Percentiles rank a stretch among this genome's conserved stretches.
phyloP scores from a whole-genome alignment of 1,140 invertebrate genomes.

The Cardiocondyla obscurior region DNA sequence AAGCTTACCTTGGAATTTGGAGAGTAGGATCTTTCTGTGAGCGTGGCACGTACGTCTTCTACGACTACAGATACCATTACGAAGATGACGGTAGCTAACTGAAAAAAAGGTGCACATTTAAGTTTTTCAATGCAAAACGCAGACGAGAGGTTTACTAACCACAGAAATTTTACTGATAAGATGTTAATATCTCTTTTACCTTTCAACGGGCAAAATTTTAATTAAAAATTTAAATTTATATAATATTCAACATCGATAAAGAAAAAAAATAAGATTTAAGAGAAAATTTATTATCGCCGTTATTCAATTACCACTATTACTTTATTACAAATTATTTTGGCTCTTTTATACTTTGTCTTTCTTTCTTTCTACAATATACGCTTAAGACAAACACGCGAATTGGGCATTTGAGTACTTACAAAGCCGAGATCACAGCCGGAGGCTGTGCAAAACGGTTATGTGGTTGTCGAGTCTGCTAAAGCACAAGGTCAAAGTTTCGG shows the following conservation, averaged over 20 bases:
- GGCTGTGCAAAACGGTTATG: conserved; percentile 46
- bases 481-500: conserved; percentile 52
- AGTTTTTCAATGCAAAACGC: conserved; percentile 18
- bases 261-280: not conserved
- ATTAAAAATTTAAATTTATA: conserved; percentile 58
- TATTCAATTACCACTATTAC: not conserved
- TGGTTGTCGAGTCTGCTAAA: conserved; percentile 46
- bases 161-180: not conserved
- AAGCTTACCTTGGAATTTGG: not conserved
- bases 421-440: conserved; percentile 20
- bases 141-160: conserved; percentile 1
- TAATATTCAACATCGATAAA: not conserved
- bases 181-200: not conserved
- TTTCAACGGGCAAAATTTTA: not conserved
- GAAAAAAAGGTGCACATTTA: conserved; percentile 64
- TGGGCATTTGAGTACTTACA: not conserved
- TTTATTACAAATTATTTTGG: not conserved
- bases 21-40: conserved; percentile 14
- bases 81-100: conserved; percentile 56
- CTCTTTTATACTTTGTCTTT: conserved; percentile 1
- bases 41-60: conserved; percentile 58
- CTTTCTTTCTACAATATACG: not conserved
- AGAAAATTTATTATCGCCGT: not conserved
- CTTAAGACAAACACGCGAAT: conserved; percentile 13
- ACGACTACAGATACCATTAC: conserved; percentile 64